Conservation (phyloP, 2,797 vertebrate genomes). For the Sebastes alutus region DNA sequence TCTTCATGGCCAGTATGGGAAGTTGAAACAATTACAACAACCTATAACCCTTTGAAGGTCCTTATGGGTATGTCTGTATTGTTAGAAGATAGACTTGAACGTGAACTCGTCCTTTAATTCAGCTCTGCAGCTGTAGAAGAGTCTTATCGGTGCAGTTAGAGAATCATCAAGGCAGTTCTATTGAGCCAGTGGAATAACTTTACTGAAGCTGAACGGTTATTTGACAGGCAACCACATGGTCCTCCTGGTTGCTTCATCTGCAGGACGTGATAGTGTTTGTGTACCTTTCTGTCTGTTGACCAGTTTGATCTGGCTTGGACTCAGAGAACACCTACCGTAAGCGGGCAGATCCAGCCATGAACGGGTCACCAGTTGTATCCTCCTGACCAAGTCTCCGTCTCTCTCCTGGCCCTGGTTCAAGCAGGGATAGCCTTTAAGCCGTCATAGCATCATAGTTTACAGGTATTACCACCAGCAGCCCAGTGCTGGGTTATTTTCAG, state of each 20-base stretch:
- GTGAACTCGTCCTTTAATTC: neutral
- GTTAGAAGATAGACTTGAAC: no score
- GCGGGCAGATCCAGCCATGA: neutral
- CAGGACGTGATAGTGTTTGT: neutral
- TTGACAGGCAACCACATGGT: neutral
- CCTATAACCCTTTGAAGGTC: rapidly evolving
- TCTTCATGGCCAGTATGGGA: neutral
- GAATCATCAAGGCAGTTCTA: neutral
- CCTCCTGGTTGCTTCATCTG: neutral
- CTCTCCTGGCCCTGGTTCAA: neutral
- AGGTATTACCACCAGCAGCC: conserved; percentile 26
- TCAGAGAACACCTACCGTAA: neutral
- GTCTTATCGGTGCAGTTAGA: neutral
- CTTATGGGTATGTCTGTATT: neutral
- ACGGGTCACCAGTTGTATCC: neutral
- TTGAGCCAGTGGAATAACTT: neutral
- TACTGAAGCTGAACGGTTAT: neutral
- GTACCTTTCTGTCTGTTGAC: neutral
- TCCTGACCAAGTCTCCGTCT: neutral
- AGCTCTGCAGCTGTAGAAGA: neutral
- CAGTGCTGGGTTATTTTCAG: conserved; percentile 73
- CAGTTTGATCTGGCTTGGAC: conserved; percentile 12
- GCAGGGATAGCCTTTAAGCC: conserved; percentile 10
- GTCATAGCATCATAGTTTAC: conserved; percentile 25
- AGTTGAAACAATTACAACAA: neutral